Evolutionary conservation across 2,888 invertebrate species (phyloP).

Genomic region (Synergus gifuensis): DNA sequence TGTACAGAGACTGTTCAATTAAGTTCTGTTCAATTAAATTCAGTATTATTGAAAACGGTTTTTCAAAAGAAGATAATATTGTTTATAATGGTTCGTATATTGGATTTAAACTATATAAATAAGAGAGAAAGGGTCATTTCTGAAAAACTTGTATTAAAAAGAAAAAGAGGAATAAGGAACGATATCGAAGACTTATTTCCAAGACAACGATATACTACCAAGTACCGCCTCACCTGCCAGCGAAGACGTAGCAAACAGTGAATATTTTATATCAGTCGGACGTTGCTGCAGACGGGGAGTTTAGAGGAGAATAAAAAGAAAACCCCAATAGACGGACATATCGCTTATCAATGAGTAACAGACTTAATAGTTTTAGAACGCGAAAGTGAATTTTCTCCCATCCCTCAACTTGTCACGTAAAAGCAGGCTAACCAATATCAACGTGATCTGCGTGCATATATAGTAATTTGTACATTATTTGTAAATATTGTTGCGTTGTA

Average conservation of each 20-base stretch:
- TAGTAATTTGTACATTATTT: constrained; percentile 74
- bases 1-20: neutral
- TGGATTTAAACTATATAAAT: neutral
- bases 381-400: constrained; percentile 44
- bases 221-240: constrained; percentile 38
- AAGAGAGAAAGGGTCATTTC: neutral
- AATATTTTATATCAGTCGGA: constrained; percentile 59
- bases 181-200: constrained; percentile 41
- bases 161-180: neutral
- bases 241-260: constrained; percentile 52
- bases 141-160: constrained; percentile 33
- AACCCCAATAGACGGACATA: constrained; percentile 68
- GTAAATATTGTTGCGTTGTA: constrained; percentile 77
- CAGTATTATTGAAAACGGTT: neutral
- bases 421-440: constrained; percentile 68
- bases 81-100: neutral
- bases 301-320: constrained; percentile 49
- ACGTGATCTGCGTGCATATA: constrained; percentile 52
- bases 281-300: constrained; percentile 50
- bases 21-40: neutral
- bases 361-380: constrained; percentile 66
- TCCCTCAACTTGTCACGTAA: constrained; percentile 46
- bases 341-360: constrained; percentile 70
- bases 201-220: constrained; percentile 23
- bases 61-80: neutral